Percentiles rank a stretch among this genome's conserved stretches.
These are phyloP conservation scores for Oscheius sp. DNA, from an alignment of 2,888 invertebrate species.

Conservation along the genomic window DNA sequence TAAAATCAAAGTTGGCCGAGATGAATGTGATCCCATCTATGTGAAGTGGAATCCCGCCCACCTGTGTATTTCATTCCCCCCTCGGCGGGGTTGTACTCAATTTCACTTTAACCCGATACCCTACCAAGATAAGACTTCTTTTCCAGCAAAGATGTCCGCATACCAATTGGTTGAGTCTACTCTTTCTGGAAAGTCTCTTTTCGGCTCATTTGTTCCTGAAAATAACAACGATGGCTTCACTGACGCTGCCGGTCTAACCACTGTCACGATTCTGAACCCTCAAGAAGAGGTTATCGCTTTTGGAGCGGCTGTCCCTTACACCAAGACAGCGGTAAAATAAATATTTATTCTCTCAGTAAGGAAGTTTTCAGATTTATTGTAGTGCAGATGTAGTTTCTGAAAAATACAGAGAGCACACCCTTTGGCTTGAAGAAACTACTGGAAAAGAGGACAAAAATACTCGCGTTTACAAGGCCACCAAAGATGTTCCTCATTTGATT, in stretches of 20 bases:
- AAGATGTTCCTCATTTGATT: background rate
- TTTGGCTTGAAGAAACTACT: conserved; percentile 50
- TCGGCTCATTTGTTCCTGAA: conserved; percentile 58
- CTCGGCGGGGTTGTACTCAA: conserved; percentile 1
- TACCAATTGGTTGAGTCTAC: conserved; percentile 41
- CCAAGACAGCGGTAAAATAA: conserved; percentile 1
- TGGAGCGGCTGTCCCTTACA: conserved; percentile 54
- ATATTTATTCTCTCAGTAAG: background rate
- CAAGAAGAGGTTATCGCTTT: conserved; percentile 58
- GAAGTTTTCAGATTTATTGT: conserved; percentile 64
- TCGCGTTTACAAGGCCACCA: conserved; percentile 42
- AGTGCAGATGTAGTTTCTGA: conserved; percentile 58
- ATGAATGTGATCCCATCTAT: conserved; percentile 24
- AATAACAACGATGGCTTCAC: conserved; percentile 65
- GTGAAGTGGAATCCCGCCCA: conserved; percentile 11
- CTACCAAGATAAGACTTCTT: background rate
- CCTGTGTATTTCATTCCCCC: conserved; percentile 10
- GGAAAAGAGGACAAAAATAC: conserved; percentile 41
- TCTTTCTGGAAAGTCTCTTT: conserved; percentile 49
- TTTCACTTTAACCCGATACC: conserved; percentile 13
- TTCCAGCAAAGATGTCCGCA: conserved; percentile 17
- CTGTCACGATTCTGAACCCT: conserved; percentile 55
- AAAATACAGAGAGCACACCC: conserved; percentile 52
- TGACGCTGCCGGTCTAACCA: conserved; percentile 46
- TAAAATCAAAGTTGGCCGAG: conserved; percentile 25